Evolutionary conservation across 1,140 invertebrate species (phyloP).

Genomic region (Apis laboriosa): DNA sequence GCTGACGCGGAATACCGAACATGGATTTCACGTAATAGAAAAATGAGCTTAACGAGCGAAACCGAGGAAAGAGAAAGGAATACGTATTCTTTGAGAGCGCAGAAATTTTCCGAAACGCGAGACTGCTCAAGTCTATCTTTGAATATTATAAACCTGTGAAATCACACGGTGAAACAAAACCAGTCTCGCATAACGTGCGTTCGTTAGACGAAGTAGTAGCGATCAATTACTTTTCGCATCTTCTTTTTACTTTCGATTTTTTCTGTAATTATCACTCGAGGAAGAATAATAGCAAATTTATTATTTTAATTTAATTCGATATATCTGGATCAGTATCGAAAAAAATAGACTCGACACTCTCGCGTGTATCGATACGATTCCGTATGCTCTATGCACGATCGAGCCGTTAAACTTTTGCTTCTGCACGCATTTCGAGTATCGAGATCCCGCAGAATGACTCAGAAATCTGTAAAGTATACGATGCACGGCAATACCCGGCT

Average conservation of each 20-base stretch:
- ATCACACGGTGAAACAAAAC: neutral
- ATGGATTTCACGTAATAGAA: neutral
- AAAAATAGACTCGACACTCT: too few relatives aligned
- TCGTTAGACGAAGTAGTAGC: neutral
- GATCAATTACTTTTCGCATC: neutral
- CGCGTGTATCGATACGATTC: too few relatives aligned
- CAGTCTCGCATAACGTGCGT: neutral
- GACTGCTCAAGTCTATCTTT: neutral
- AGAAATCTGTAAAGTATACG: constrained; percentile 3
- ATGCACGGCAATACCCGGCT: neutral
- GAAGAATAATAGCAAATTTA: too few relatives aligned
- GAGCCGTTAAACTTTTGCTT: too few relatives aligned
- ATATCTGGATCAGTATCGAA: neutral
- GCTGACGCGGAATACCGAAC: too few relatives aligned
- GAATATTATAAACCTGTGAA: neutral
- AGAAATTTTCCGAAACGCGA: neutral
- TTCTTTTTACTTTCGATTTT: neutral
- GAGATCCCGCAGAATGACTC: neutral
- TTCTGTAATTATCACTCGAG: too few relatives aligned
- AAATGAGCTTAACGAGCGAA: constrained; percentile 21
- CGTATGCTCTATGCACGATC: too few relatives aligned
- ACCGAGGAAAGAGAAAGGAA: constrained; percentile 15
- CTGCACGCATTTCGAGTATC: too few relatives aligned
- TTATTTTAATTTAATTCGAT: neutral
- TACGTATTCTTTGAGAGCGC: neutral